These are phyloP conservation scores for Macroglossus sobrinus DNA, from an alignment of 2,113 vertebrate species.

Conservation along the genomic window DNA sequence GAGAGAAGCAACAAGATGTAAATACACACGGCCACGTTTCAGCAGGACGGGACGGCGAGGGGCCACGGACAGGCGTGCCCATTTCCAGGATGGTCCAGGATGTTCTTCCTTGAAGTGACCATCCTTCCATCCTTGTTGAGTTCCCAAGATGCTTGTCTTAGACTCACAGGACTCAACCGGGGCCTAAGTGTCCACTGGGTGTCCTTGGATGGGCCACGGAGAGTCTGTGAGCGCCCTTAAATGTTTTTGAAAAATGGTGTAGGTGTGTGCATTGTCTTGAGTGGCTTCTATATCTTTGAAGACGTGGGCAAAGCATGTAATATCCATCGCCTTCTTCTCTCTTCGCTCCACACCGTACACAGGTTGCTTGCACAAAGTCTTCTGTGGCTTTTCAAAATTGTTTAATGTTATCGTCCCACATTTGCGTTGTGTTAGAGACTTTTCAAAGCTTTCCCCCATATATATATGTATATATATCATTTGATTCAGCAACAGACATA, in stretches of 20 bases:
- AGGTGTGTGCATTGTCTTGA: neutral
- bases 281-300: neutral
- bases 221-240: neutral
- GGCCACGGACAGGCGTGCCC: neutral
- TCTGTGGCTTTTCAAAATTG: fast-evolving
- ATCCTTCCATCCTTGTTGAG: neutral
- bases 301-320: neutral
- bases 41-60: conserved; percentile 29
- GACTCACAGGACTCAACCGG: fast-evolving
- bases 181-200: neutral
- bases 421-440: neutral
- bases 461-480: neutral
- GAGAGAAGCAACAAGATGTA: conserved; percentile 79
- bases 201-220: neutral
- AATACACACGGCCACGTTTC: conserved; percentile 61
- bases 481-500: neutral
- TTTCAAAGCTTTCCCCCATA: neutral
- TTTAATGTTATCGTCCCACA: fast-evolving
- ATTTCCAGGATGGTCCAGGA: neutral
- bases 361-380: no score
- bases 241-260: neutral
- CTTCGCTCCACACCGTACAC: neutral
- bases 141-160: neutral
- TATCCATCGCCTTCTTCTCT: neutral
- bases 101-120: neutral